Percentiles rank a stretch among this genome's conserved stretches.
Conservation (phyloP, 64 coral and sea anemone genomes). For the Dendrophyllia cribrosa region DNA sequence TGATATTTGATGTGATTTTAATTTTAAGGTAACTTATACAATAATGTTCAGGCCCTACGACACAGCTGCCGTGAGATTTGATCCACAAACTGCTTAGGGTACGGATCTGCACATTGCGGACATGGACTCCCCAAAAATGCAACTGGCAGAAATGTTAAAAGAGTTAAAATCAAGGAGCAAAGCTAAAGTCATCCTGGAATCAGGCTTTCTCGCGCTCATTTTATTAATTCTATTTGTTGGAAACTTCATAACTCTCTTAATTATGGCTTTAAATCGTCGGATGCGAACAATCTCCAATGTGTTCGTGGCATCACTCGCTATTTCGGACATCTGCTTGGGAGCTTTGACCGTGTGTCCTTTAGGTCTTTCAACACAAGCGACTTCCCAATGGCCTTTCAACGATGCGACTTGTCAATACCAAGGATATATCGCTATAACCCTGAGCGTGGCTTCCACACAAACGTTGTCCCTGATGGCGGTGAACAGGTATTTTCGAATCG, state of each 20-base stretch:
- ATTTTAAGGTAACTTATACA: no score
- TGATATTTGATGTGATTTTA: no score
- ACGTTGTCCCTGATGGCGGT: constrained; percentile 64
- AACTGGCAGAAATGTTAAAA: background rate
- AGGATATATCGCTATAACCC: constrained; percentile 62
- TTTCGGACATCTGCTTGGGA: constrained; percentile 75
- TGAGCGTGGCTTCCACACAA: constrained; percentile 70
- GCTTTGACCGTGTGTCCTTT: constrained; percentile 38
- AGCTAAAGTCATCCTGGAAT: constrained; percentile 5
- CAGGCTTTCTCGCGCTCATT: constrained; percentile 3
- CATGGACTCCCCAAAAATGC: background rate
- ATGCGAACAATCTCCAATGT: constrained; percentile 70
- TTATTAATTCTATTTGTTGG: constrained; percentile 16
- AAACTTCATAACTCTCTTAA: constrained; percentile 31
- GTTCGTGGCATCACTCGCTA: constrained; percentile 69
- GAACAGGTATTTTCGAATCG: constrained; percentile 78
- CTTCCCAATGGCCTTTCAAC: constrained; percentile 72
- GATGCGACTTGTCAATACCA: constrained; percentile 72
- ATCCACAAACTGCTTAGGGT: no score
- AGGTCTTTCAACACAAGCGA: constrained; percentile 25
- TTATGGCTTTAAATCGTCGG: constrained; percentile 20
- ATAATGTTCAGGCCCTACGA: no score
- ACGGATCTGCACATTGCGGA: no score
- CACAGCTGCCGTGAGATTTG: no score
- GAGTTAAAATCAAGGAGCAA: background rate